Evolutionary conservation across 2,888 invertebrate genomes (phyloP), one percentile per base, ranked within the genome.

Genomic region (Pandemis cinnamomeana): DNA sequence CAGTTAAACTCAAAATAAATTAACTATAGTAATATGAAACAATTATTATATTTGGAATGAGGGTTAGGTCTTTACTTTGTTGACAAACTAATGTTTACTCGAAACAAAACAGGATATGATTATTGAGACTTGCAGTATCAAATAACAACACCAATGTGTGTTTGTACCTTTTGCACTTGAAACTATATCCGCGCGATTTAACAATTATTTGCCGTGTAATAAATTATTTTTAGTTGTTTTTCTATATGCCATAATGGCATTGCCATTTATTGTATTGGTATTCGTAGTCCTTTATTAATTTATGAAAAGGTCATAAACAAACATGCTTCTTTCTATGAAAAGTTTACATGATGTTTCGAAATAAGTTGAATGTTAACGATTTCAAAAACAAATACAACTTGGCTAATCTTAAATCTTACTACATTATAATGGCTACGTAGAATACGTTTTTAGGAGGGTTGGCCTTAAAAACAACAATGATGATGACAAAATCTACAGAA

Each of bases 291-390:
- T 20, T 58, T 27, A 27, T 27, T 58, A 10, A 5, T 58, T 71
- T 13, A 46, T 7, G 67, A 15, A 20, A 41, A 61, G 20, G 3
- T 20, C 8, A 13, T 7, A 55, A 55, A 42, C 51, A 67, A 60
- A 42, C 67, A 53, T 71, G 51, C 66, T 67, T 51, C 46, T 60
- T 67, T 20, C n/a, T 42, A 5, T 48, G n/a, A 53, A 60, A 27
- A 20, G 42, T 58, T 69, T 60, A 58, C 27, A 58, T 58, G 15
- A 60, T 51, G 58, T 4, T 58, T n/a, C 7, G 69, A 48, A 36
- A 41, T 61, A 46, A 63, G 67, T 15, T 36, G 27, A 20, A 20
- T 20, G 20, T 20, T 20, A 20, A 20, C 20, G 20, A 20, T 20
- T 20, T 20, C 20, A 20, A 20, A 20, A 20, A 20, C 20, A 20